A percentile compares a stretch with the other conserved stretches of the same genome.
Conservation (phyloP, 2,113 vertebrate genomes). For the Phrynosoma platyrhinos region DNA sequence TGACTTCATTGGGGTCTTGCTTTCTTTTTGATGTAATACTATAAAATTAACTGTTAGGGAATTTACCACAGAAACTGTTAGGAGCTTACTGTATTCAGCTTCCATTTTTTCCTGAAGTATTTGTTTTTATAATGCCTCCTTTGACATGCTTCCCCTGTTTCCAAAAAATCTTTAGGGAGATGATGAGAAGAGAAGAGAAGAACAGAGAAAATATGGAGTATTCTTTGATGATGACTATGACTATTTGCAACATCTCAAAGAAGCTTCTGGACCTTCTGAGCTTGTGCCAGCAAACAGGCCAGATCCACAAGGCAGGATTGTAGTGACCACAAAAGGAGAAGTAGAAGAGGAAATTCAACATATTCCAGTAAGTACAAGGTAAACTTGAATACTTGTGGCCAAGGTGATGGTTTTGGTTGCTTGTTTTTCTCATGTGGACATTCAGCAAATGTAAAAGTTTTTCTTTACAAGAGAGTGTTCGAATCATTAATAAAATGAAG, state of each 20-base stretch:
- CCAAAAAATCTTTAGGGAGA: constrained; percentile 59
- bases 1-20: not conserved
- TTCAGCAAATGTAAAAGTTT: not conserved
- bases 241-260: constrained; percentile 96
- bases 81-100: not conserved
- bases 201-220: constrained; percentile 91
- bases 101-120: not conserved
- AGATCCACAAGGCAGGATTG: constrained; percentile 33
- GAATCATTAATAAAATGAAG: accelerated
- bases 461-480: not conserved
- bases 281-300: constrained; percentile 77
- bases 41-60: not conserved
- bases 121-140: not conserved
- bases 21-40: not conserved
- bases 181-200: constrained; percentile 84
- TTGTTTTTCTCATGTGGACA: constrained; percentile 42
- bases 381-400: not conserved
- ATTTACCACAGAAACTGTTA: not conserved
- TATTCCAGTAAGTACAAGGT: constrained; percentile 75
- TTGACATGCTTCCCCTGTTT: not conserved
- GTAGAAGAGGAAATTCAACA: constrained; percentile 66
- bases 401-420: not conserved
- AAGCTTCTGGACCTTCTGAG: constrained; percentile 79
- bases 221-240: constrained; percentile 98
- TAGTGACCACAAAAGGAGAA: constrained; percentile 61